phyloP scores from a whole-genome alignment of 2,888 invertebrate species.

The Tillus elongatus region DNA sequence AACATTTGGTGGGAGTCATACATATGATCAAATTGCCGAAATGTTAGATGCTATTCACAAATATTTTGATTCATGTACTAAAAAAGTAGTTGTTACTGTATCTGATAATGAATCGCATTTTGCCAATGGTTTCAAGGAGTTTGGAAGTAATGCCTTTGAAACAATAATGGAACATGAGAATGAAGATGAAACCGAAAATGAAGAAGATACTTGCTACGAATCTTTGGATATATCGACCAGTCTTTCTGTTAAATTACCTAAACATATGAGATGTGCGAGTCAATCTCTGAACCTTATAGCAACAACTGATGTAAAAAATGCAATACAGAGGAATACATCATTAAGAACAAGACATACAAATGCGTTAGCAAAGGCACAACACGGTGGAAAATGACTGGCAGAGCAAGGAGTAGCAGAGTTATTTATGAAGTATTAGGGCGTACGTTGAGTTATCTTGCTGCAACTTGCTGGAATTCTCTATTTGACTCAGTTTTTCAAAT shows the following conservation, averaged over 20 bases:
- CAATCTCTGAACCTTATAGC: conserved; percentile 18
- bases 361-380: conserved; percentile 15
- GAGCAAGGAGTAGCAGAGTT: conserved; percentile 19
- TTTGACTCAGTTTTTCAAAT: conserved; percentile 17
- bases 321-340: conserved; percentile 12
- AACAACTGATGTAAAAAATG: conserved; percentile 16
- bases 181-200: conserved; percentile 1
- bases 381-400: conserved; percentile 18
- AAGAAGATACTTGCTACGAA: background rate
- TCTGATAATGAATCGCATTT: conserved; percentile 1
- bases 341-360: conserved; percentile 16
- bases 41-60: background rate
- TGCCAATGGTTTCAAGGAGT: background rate
- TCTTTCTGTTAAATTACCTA: conserved; percentile 10
- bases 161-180: background rate
- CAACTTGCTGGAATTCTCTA: conserved; percentile 18
- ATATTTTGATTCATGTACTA: background rate
- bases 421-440: conserved; percentile 15
- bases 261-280: conserved; percentile 16
- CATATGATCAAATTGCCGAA: conserved; percentile 1
- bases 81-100: background rate
- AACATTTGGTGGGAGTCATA: background rate
- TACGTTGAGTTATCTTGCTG: conserved; percentile 18
- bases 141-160: background rate
- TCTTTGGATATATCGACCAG: background rate